phyloP scores from a whole-genome alignment of 2,888 invertebrate genomes.

The Camptogramma bilineatum region DNA sequence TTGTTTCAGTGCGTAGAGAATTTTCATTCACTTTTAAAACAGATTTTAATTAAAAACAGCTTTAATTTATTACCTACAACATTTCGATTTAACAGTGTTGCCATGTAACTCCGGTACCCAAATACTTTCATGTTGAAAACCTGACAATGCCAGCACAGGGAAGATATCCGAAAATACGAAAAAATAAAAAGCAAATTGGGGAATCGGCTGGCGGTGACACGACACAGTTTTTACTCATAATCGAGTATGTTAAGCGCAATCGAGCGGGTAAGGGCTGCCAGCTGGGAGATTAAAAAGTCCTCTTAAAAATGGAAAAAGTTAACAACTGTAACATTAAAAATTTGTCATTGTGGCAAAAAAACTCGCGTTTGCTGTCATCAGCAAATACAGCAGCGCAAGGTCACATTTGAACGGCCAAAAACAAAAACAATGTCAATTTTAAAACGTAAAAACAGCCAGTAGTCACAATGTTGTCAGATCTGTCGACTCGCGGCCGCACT shows the following conservation, averaged over 20 bases:
- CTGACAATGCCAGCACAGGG: slow-evolving; percentile 31
- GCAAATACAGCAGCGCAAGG: too few species aligned
- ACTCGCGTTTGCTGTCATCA: too few species aligned
- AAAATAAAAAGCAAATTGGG: slow-evolving; percentile 35
- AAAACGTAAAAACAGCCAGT: background rate
- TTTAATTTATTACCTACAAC: too few species aligned
- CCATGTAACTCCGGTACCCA: slow-evolving; percentile 2
- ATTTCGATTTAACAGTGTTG: background rate
- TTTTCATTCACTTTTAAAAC: too few species aligned
- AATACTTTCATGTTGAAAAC: slow-evolving; percentile 27
- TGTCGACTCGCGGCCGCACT: slow-evolving; percentile 16
- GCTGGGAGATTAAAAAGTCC: background rate
- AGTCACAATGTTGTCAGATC: slow-evolving; percentile 16
- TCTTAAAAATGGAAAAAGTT: background rate
- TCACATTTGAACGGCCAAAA: too few species aligned
- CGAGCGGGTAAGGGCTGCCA: slow-evolving; percentile 38
- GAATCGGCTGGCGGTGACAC: slow-evolving; percentile 44
- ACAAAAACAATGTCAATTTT: too few species aligned
- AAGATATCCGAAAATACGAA: slow-evolving; percentile 16
- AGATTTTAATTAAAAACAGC: too few species aligned
- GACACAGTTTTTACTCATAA: slow-evolving; percentile 61
- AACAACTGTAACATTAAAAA: too few species aligned
- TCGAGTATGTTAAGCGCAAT: slow-evolving; percentile 56
- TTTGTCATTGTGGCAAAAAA: too few species aligned
- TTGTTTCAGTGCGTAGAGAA: too few species aligned